Base-by-base conservation (phyloP, 2,888 invertebrate genomes). In the Chalcis sispes region DNA sequence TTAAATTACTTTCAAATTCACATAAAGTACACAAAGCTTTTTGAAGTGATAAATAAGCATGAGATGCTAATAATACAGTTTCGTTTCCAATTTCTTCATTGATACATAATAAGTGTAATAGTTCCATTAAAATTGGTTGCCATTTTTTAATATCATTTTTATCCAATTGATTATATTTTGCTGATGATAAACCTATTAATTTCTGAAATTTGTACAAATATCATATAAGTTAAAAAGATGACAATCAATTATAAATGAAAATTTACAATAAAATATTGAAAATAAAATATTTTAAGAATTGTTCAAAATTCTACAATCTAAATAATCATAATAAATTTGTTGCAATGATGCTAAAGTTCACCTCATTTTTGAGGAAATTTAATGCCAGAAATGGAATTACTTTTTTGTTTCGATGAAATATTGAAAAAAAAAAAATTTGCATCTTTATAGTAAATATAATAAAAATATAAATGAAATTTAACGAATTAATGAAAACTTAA, bases 31-130 rank as follows among this genome's bases (percentile, higher is more conserved):
- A 46, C 62, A 67, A 78, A 70, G 54, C 65, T 29, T 77, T 72
- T 15, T 81, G 62, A 36, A 86, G 77, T 15, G 80, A 79, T 42
- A 84, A 80, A 73, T 85, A 82, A 18, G 85, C 83, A 13, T 86
- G 83, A 8, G 85, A 83, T 32, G 85, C 82, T 48, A 88, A 72
- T 40, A 85, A 80, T 27, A 79, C 52, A 54, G 74, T 80, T 62
- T 86, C 84, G 54, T 83, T 82, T 10, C 81, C 81, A 27, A 82
- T 79, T 64, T 82, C 52, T 59, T 81, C 82, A 23, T 69, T 79
- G 3, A 13, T 23, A n/a, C 74, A 72, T 7, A 79, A 29, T 18
- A 48, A 36, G 2, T 66, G 40, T 3, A 77, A 15, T 29, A 77
- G 5, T 2, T 74, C 40, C 0, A 1, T 46, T 20, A 81, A 58